A percentile compares a stretch with the other conserved stretches of the same genome.
These are phyloP conservation scores for Megamerina dolium DNA, from an alignment of 2,888 invertebrate genomes.

Conservation along the genomic window DNA sequence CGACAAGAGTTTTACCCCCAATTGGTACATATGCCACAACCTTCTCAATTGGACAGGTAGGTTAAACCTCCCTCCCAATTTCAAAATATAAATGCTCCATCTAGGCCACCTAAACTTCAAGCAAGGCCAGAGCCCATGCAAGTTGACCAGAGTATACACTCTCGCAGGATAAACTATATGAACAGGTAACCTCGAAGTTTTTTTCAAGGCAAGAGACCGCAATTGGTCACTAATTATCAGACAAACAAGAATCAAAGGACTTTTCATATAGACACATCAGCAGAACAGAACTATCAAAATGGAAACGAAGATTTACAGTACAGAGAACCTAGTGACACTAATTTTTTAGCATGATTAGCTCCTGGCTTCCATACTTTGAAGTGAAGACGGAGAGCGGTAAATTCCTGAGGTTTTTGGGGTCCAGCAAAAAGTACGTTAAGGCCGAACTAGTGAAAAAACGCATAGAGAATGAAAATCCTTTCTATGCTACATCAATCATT, in stretches of 20 bases:
- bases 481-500: conserved; percentile 10
- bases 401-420: conserved; percentile 7
- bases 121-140: conserved; percentile 10
- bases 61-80: neutral
- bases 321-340: conserved; percentile 4
- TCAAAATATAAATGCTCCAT: conserved; percentile 1
- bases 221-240: conserved; percentile 2
- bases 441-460: conserved; percentile 10
- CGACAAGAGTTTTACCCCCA: conserved; percentile 11
- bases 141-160: conserved; percentile 7
- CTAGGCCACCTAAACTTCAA: conserved; percentile 9
- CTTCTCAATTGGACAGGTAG: conserved; percentile 7
- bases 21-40: conserved; percentile 8
- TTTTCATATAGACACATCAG: conserved; percentile 9
- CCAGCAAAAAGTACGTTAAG: conserved; percentile 7
- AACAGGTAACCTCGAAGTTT: conserved; percentile 4
- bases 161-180: conserved; percentile 10
- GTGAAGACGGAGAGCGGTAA: conserved; percentile 8
- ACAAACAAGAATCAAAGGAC: conserved; percentile 7
- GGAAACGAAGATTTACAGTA: conserved; percentile 1
- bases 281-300: neutral
- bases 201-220: conserved; percentile 1
- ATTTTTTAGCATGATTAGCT: too few species aligned
- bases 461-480: conserved; percentile 7
- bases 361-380: conserved; percentile 13